Conservation (phyloP, 2,797 vertebrate genomes). For the Oceanodroma leucorhoa region DNA sequence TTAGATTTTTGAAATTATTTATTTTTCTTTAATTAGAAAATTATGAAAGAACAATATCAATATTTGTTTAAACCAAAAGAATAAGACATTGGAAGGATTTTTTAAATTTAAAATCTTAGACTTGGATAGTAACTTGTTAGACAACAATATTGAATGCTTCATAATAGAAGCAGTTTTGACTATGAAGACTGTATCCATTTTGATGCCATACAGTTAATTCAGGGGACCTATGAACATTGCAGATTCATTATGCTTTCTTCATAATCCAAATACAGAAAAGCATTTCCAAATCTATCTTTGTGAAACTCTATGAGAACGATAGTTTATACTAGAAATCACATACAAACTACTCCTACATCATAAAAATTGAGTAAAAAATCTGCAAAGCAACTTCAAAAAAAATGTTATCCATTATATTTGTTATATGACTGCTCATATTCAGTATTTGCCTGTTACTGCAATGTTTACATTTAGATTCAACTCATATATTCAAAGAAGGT, state of each 20-base stretch:
- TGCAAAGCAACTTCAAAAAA: background rate
- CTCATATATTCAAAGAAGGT: background rate
- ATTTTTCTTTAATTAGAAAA: background rate
- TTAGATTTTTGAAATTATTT: background rate
- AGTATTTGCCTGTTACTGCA: background rate
- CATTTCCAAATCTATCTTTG: background rate
- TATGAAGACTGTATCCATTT: background rate
- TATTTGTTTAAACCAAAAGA: background rate
- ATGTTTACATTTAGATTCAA: background rate
- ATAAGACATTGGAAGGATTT: background rate
- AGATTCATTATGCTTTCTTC: background rate
- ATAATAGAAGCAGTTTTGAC: background rate
- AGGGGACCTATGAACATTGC: background rate
- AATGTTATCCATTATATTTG: background rate
- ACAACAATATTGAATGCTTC: rapidly evolving
- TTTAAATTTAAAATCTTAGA: background rate
- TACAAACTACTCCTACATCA: background rate
- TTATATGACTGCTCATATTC: background rate
- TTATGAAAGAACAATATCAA: background rate
- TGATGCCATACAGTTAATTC: background rate
- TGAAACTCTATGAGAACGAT: background rate
- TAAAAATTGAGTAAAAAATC: background rate
- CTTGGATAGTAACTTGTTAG: background rate
- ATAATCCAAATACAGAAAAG: background rate
- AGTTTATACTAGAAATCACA: background rate